Evolutionary conservation across 2,888 invertebrate species (phyloP).

Genomic region (Drosophila eohydei): DNA sequence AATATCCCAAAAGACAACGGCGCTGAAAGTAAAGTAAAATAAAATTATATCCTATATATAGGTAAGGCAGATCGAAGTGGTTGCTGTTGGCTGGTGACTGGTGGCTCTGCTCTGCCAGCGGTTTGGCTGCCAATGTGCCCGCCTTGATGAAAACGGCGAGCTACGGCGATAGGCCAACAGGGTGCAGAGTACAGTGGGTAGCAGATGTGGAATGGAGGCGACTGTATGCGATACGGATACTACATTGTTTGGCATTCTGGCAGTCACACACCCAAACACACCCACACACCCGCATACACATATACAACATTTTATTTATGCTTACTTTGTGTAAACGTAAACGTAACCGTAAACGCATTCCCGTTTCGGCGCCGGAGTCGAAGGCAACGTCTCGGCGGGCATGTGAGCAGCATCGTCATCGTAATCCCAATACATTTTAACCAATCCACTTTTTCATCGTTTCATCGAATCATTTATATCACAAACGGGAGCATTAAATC

Average conservation of each 20-base stretch:
- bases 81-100: conserved; percentile 31
- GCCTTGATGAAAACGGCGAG: conserved; percentile 49
- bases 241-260: conserved; percentile 63
- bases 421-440: conserved; percentile 82
- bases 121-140: conserved; percentile 63
- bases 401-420: conserved; percentile 43
- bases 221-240: conserved; percentile 52
- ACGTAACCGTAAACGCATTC: conserved; percentile 70
- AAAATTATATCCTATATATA: conserved; percentile 70
- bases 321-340: conserved; percentile 79
- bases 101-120: conserved; percentile 8
- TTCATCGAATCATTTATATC: conserved; percentile 81
- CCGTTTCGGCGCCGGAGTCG: conserved; percentile 39
- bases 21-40: conserved; percentile 77
- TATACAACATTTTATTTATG: conserved; percentile 74
- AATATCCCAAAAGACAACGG: conserved; percentile 81
- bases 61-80: conserved; percentile 59
- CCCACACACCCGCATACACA: conserved; percentile 17
- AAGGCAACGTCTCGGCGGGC: conserved; percentile 18
- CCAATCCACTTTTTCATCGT: conserved; percentile 82
- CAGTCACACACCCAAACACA: conserved; percentile 29
- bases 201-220: neutral
- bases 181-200: neutral
- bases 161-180: conserved; percentile 37
- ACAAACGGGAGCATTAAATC: conserved; percentile 82